Conservation (phyloP, 2,888 invertebrate genomes). For the Lycophotia porphyrea region DNA sequence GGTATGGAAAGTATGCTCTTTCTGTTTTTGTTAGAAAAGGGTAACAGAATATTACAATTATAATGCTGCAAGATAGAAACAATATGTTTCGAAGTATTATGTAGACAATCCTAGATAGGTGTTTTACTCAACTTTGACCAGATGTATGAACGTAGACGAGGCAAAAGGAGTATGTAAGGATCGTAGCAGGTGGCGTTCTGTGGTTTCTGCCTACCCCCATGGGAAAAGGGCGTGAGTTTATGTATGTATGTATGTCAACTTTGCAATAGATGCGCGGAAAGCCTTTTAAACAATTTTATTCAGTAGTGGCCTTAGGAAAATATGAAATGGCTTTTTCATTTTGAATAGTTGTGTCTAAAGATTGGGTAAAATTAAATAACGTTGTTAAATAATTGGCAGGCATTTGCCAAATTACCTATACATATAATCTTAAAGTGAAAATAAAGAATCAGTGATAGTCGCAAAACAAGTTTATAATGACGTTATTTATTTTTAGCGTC, state of each 20-base stretch:
- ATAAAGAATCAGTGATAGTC: not conserved
- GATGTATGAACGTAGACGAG: no score
- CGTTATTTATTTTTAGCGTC: constrained; percentile 6
- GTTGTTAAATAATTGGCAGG: not conserved
- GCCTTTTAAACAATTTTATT: not conserved
- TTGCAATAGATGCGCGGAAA: not conserved
- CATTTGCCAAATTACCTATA: not conserved
- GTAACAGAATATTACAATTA: constrained; percentile 1
- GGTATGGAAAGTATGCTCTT: constrained; percentile 40
- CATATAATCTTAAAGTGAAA: not conserved
- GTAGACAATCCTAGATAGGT: not conserved
- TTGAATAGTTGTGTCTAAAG: not conserved
- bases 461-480: not conserved
- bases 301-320: not conserved
- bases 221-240: no score
- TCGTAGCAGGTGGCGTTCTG: no score
- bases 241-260: no score
- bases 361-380: not conserved
- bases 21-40: constrained; percentile 2
- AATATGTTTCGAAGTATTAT: not conserved
- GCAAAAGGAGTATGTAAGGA: no score
- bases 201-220: no score
- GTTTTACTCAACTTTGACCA: no score
- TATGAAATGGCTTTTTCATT: not conserved
- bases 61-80: not conserved